Conservation (phyloP, 2,888 invertebrate genomes). For the Cistogaster globosa region DNA sequence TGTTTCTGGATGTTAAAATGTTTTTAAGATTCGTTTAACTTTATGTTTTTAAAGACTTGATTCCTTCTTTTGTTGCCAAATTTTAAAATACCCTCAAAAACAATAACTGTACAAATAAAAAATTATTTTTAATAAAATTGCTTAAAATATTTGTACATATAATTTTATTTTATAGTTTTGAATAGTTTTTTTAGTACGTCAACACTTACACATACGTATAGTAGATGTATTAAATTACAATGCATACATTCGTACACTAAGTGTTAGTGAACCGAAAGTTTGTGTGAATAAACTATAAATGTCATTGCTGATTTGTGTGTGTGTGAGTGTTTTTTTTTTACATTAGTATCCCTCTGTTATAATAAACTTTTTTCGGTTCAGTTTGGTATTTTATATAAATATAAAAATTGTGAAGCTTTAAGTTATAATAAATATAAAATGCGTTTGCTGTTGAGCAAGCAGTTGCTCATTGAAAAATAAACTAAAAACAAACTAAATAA, state of each 20-base stretch:
- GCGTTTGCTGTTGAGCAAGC: conserved; percentile 54
- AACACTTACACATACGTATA: neutral
- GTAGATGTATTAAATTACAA: neutral
- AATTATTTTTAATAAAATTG: neutral
- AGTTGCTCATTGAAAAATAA: conserved; percentile 46
- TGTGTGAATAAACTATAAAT: conserved; percentile 65
- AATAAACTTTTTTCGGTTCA: conserved; percentile 1
- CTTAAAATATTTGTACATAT: neutral
- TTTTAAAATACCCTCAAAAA: neutral
- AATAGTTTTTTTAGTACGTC: too few species aligned
- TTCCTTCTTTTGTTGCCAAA: neutral
- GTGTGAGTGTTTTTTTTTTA: too few species aligned
- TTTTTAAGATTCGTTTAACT: too few species aligned
- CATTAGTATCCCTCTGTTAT: conserved; percentile 16
- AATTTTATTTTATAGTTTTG: neutral
- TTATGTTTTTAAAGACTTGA: too few species aligned
- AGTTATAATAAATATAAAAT: conserved; percentile 57
- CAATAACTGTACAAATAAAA: neutral
- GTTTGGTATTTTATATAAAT: conserved; percentile 17
- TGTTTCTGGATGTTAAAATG: too few species aligned
- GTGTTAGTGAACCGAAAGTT: conserved; percentile 60
- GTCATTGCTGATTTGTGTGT: conserved; percentile 46
- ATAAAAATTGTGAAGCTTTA: conserved; percentile 50
- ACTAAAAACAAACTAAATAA: conserved; percentile 52
- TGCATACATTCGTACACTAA: neutral